Evolutionary conservation across 2,113 vertebrate genomes (phyloP), one percentile per base, ranked within the genome.

Genomic region (Smithornis capensis): DNA sequence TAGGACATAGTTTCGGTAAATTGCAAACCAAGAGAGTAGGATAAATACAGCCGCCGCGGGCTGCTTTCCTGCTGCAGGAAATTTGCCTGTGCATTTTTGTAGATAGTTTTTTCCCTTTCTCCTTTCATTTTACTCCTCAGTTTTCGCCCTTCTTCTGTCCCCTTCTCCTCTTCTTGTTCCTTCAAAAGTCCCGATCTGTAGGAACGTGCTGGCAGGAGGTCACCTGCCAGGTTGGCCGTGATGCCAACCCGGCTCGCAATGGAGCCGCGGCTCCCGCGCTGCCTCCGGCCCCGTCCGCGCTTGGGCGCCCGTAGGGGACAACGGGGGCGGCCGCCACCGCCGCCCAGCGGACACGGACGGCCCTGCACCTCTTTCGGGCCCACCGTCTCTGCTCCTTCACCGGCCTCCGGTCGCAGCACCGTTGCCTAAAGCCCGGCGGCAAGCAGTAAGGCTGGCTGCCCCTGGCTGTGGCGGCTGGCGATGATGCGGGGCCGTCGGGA

Each of bases 331-430:
- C 82, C 89, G 75, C 95, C 96, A 92, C 84, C 97, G 98, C 98
- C 98, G 96, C 98, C 98, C 85, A 95, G 98, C 96, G 98, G 98
- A 95, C 12, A 62, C 37, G 94, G 93, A 14, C 8, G 49, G 69
- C 63, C 90, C 90, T 96, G 76, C 98, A 86, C 12, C 80, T 78
- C 94, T n/a, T 7, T 28, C 31, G 29, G 53, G 24, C 50, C 15
- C 44, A 0, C 12, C 33, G 28, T 47, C 56, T 13, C 24, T 2
- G 24, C n/a, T 70, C 22, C 38, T 31, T 8, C 67, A 0, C 28
- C 24, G 17, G 37, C 57, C 76, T 24, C 31, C 16, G 70, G 65
- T 42, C 8, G 2, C 28, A 13, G 62, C 37, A 4, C 55, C 12
- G n/a, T 14, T 5, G 25, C 49, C 56, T 5, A 22, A 38, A 90